These are phyloP conservation scores for Agrotis ipsilon DNA, from an alignment of 2,888 invertebrate species.

Conservation along the genomic window DNA sequence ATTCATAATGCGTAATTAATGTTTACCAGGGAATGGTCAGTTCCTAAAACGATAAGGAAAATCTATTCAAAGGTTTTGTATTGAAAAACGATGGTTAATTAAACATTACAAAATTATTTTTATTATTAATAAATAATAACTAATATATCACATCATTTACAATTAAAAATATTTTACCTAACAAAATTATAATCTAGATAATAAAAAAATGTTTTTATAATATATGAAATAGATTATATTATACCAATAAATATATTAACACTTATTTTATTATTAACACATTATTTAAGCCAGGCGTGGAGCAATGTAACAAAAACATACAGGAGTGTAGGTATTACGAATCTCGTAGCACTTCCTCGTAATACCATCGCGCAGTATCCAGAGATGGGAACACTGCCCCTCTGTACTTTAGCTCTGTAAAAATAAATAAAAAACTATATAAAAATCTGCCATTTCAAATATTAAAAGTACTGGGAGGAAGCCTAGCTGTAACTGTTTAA, in stretches of 20 bases:
- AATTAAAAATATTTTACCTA: conserved; percentile 10
- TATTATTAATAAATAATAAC: conserved; percentile 3
- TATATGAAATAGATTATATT: not conserved
- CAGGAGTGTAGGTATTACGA: conserved; percentile 18
- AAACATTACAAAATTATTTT: conserved; percentile 6
- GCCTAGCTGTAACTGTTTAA: too few relatives aligned
- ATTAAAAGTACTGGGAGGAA: too few relatives aligned
- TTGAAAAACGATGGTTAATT: conserved; percentile 1
- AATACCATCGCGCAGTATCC: conserved; percentile 39
- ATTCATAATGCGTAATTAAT: too few relatives aligned
- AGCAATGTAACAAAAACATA: conserved; percentile 9
- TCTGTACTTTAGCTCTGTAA: conserved; percentile 20
- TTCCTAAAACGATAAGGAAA: too few relatives aligned
- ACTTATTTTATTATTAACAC: not conserved
- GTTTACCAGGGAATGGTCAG: too few relatives aligned
- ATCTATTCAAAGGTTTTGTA: not conserved
- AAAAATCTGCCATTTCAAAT: too few relatives aligned
- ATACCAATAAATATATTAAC: not conserved
- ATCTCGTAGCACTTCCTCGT: not conserved
- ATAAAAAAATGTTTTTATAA: not conserved
- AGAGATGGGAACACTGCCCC: not conserved
- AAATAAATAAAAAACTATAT: not conserved
- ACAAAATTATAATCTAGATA: not conserved
- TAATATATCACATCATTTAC: conserved; percentile 19
- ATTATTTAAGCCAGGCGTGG: conserved; percentile 16